A percentile compares a stretch with the other conserved stretches of the same genome.
These are phyloP conservation scores for Achlya flavicornis DNA, from an alignment of 2,888 invertebrate species.

Conservation along the genomic window DNA sequence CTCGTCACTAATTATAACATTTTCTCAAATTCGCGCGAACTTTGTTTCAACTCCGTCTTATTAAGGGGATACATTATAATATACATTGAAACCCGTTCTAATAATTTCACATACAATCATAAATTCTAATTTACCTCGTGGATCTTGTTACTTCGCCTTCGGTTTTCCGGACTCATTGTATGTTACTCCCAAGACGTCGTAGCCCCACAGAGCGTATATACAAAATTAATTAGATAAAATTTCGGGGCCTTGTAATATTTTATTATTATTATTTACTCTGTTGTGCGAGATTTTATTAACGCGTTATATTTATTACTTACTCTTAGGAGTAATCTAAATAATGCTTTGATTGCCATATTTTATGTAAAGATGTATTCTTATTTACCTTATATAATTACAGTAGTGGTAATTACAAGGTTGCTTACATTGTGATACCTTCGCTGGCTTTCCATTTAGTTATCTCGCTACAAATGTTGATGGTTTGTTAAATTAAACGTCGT, in stretches of 20 bases:
- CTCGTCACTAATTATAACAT: slow-evolving; percentile 50
- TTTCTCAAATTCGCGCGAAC: slow-evolving; percentile 55
- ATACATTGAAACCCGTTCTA: slow-evolving; percentile 74
- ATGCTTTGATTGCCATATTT: slow-evolving; percentile 74
- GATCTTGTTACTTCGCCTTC: slow-evolving; percentile 77
- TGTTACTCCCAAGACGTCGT: slow-evolving; percentile 80
- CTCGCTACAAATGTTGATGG: slow-evolving; percentile 70
- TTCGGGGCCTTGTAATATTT: slow-evolving; percentile 80
- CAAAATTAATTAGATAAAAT: slow-evolving; percentile 83
- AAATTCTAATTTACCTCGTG: slow-evolving; percentile 82
- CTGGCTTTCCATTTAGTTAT: slow-evolving; percentile 68
- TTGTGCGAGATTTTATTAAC: slow-evolving; percentile 76
- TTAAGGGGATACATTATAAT: slow-evolving; percentile 61
- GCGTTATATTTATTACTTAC: slow-evolving; percentile 78
- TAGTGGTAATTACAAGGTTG: slow-evolving; percentile 78
- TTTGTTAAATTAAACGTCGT: slow-evolving; percentile 81
- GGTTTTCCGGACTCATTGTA: slow-evolving; percentile 78
- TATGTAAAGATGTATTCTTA: slow-evolving; percentile 63
- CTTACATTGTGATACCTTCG: slow-evolving; percentile 67
- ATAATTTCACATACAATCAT: slow-evolving; percentile 83
- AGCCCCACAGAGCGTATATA: slow-evolving; percentile 75
- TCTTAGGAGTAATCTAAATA: slow-evolving; percentile 73
- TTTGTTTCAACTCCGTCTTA: slow-evolving; percentile 58
- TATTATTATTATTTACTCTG: slow-evolving; percentile 82
- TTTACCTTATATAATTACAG: slow-evolving; percentile 77